Conservation (phyloP, 2,113 vertebrate genomes). For the Cyrtonyx montezumae region DNA sequence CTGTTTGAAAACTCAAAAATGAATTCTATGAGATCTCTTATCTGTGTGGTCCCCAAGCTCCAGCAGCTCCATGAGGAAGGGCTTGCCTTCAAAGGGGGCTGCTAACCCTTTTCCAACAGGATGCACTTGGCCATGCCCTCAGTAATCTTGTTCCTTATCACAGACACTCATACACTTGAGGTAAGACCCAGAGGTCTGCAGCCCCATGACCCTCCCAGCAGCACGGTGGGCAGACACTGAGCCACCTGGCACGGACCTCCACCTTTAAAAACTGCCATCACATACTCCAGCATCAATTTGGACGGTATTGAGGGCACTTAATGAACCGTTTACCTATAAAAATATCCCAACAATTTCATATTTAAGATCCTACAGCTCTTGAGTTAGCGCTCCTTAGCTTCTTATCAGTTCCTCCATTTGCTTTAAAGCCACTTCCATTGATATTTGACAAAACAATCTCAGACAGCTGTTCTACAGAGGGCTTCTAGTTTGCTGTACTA, state of each 20-base stretch:
- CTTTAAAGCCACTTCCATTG: not conserved
- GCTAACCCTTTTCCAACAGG: not conserved
- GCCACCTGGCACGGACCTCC: not conserved
- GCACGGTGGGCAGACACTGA: fast-evolving
- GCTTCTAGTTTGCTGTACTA: not conserved
- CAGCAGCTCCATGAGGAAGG: fast-evolving
- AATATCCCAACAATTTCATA: slow-evolving; percentile 30
- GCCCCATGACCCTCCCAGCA: not conserved
- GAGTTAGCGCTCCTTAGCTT: not conserved
- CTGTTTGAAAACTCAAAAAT: not conserved
- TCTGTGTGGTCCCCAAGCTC: fast-evolving
- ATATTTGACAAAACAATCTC: not conserved
- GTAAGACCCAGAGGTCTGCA: not conserved
- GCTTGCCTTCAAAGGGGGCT: not conserved
- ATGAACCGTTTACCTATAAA: not conserved
- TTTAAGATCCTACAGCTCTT: not conserved
- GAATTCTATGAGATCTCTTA: not conserved
- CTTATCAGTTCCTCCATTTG: slow-evolving; percentile 21
- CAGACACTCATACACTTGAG: not conserved
- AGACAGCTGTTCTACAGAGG: not conserved
- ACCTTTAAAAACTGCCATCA: not conserved
- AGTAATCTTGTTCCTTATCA: not conserved
- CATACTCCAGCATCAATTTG: not conserved
- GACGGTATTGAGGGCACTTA: not conserved
- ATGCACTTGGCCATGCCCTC: not conserved